Conservation (phyloP, 2,888 invertebrate species). For the Rapana venosa region DNA sequence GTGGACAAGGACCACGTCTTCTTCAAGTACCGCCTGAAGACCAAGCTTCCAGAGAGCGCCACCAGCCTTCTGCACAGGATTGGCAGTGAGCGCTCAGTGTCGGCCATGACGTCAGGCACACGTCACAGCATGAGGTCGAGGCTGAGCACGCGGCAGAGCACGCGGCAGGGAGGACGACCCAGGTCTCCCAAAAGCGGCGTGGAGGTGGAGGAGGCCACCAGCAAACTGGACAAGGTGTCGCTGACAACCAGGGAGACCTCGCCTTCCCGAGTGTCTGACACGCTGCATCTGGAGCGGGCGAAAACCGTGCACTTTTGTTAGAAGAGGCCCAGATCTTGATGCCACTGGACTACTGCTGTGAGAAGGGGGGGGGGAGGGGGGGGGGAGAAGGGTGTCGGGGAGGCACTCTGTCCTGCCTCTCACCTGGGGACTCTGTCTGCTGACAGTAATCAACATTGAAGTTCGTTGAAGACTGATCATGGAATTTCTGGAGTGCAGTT, state of each 20-base stretch:
- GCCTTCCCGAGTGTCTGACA: not conserved
- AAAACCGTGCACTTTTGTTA: constrained; percentile 41
- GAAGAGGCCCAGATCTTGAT: not conserved
- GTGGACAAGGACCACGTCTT: constrained; percentile 49
- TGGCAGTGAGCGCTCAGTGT: constrained; percentile 32
- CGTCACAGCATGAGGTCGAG: constrained; percentile 15
- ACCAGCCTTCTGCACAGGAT: constrained; percentile 32
- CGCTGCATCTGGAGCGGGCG: constrained; percentile 19
- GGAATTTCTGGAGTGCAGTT: no score
- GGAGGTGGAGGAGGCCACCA: not conserved
- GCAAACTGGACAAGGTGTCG: not conserved
- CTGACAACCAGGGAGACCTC: not conserved
- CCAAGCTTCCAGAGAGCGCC: constrained; percentile 41
- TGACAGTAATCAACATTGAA: no score
- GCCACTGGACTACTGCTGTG: not conserved
- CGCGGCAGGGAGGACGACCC: not conserved
- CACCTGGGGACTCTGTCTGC: no score
- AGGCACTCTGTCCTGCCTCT: no score
- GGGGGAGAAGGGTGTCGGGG: no score
- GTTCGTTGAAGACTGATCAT: no score
- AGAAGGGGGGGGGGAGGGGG: no score
- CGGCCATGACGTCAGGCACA: not conserved
- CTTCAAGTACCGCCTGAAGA: constrained; percentile 49
- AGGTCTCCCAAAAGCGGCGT: not conserved
- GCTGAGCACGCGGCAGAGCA: constrained; percentile 31